Percentiles rank a stretch among this genome's conserved stretches.
Evolutionary conservation across 2,888 invertebrate species (phyloP).

Genomic region (Crepidodera aurea): DNA sequence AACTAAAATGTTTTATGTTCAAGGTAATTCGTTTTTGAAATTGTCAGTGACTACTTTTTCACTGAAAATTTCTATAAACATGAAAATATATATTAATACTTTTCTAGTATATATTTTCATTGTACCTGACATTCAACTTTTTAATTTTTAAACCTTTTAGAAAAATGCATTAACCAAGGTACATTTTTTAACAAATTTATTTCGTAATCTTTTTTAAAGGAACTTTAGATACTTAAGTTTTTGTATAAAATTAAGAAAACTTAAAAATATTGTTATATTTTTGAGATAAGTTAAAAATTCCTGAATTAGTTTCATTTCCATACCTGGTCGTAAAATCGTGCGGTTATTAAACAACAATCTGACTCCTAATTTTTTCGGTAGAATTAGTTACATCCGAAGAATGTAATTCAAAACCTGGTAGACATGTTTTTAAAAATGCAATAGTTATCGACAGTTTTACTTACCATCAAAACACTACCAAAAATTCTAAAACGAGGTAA

Average conservation of each 20-base stretch:
- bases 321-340: constrained; percentile 38
- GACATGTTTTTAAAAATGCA: constrained; percentile 28
- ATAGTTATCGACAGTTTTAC: constrained; percentile 49
- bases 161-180: no score
- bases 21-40: not conserved
- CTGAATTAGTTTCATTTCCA: not conserved
- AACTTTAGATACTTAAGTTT: no score
- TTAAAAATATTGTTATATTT: no score
- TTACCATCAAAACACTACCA: constrained; percentile 50
- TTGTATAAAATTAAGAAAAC: no score
- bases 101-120: not conserved
- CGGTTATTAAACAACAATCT: not conserved
- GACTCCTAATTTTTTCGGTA: constrained; percentile 1
- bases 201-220: no score
- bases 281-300: no score
- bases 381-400: constrained; percentile 16
- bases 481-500: constrained; percentile 47
- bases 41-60: constrained; percentile 14
- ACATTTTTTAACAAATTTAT: no score
- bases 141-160: not conserved
- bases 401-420: constrained; percentile 9
- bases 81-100: not conserved
- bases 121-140: not conserved
- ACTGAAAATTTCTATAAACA: constrained; percentile 1
- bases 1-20: no score